Evolutionary conservation across 1,140 invertebrate species (phyloP).

Genomic region (Chymomyza costata): DNA sequence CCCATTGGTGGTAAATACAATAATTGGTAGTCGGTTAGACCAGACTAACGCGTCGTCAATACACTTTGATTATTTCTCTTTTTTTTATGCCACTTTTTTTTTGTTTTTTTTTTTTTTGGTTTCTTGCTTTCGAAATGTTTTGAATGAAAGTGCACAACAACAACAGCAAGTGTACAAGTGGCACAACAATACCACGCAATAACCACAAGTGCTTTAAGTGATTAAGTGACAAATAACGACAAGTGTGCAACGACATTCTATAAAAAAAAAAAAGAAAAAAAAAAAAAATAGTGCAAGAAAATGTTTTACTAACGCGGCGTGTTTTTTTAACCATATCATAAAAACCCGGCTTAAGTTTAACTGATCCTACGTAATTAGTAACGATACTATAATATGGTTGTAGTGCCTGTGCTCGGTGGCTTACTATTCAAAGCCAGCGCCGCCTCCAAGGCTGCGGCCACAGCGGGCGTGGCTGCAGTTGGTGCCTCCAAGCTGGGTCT

Average conservation of each 20-base stretch:
- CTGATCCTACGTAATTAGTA: no score
- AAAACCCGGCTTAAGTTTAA: no score
- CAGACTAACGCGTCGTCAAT: no score
- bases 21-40: no score
- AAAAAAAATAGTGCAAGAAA: background rate
- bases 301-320: no score
- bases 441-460: conserved; percentile 59
- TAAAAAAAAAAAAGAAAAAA: background rate
- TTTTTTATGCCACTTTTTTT: conserved; percentile 6
- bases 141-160: conserved; percentile 6
- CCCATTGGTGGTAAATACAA: no score
- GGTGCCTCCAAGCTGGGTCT: conserved; percentile 73
- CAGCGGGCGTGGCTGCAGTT: conserved; percentile 58
- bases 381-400: conserved; percentile 56
- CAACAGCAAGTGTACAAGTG: background rate
- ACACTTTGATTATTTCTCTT: conserved; percentile 28
- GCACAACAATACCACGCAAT: no score
- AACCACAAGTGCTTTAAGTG: background rate
- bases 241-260: background rate
- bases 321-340: no score
- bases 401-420: conserved; percentile 60
- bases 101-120: conserved; percentile 10
- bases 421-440: conserved; percentile 66
- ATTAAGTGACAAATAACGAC: background rate
- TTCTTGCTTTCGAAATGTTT: conserved; percentile 25